Percentiles rank a stretch among this genome's conserved stretches.
Evolutionary conservation across 2,113 vertebrate species (phyloP).

Genomic region (Aramus guarauna): DNA sequence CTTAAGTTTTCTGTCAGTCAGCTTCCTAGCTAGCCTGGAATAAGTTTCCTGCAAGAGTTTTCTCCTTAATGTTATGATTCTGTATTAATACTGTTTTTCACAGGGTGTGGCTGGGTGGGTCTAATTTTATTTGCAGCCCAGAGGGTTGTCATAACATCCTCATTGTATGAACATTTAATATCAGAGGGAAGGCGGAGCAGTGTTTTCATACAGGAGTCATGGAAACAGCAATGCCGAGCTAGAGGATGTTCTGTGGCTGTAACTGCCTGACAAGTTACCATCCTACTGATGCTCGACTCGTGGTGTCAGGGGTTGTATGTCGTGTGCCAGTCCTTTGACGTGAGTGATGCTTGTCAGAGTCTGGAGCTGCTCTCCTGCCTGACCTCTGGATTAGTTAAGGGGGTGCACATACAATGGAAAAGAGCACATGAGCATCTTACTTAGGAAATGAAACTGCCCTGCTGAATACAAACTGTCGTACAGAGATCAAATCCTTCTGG

Average conservation of each 20-base stretch:
- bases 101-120: neutral
- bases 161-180: neutral
- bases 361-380: neutral
- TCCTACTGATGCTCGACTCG: fast-evolving
- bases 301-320: neutral
- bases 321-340: neutral
- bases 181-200: neutral
- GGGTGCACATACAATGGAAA: neutral
- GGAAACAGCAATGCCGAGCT: neutral
- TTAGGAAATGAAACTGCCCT: neutral
- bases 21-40: neutral
- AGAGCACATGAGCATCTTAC: neutral
- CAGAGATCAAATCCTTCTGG: neutral
- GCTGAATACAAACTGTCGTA: neutral
- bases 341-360: neutral
- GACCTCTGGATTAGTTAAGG: neutral
- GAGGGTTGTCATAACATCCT: neutral
- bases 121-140: neutral
- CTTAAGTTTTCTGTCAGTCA: neutral
- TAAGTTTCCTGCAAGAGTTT: neutral
- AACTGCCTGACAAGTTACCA: neutral
- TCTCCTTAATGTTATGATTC: neutral
- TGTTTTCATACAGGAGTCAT: neutral
- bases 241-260: neutral
- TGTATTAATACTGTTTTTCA: neutral